These are phyloP conservation scores for Drosophila sp. DNA, from an alignment of 1,140 invertebrate species.

Conservation along the genomic window DNA sequence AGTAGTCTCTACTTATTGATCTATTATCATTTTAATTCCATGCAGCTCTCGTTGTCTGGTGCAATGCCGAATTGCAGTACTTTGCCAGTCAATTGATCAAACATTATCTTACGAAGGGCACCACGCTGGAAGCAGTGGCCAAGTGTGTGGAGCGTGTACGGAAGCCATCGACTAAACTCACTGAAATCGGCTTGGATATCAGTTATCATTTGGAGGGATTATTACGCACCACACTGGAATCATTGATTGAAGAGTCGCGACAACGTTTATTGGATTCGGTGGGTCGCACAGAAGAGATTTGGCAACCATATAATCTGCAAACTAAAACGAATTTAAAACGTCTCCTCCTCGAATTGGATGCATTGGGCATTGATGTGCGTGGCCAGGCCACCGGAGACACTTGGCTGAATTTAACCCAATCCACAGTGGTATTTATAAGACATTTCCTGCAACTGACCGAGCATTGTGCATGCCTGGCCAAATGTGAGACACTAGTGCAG, in stretches of 20 bases:
- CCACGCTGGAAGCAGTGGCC: constrained; percentile 91
- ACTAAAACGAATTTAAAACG: constrained; percentile 84
- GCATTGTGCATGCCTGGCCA: constrained; percentile 73
- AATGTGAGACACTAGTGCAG: constrained; percentile 68
- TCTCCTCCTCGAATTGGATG: constrained; percentile 83
- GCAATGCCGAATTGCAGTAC: constrained; percentile 92
- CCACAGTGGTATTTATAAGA: constrained; percentile 75
- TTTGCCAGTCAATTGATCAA: constrained; percentile 92
- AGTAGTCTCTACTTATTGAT: too few relatives aligned
- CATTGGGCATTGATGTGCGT: constrained; percentile 82
- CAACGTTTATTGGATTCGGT: constrained; percentile 86
- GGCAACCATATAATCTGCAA: constrained; percentile 88
- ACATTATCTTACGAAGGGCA: constrained; percentile 96
- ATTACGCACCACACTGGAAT: constrained; percentile 87
- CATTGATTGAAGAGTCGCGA: constrained; percentile 78
- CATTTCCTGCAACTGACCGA: constrained; percentile 77
- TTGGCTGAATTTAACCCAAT: constrained; percentile 81
- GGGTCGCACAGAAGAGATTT: constrained; percentile 89
- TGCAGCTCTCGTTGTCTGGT: constrained; percentile 95
- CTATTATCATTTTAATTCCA: too few relatives aligned
- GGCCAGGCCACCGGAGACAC: constrained; percentile 79
- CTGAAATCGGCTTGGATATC: constrained; percentile 86
- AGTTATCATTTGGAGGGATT: constrained; percentile 92
- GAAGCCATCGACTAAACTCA: constrained; percentile 88
- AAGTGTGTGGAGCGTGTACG: constrained; percentile 93